Base-by-base conservation (phyloP, 2,113 vertebrate genomes). In the Bos javanicus region DNA sequence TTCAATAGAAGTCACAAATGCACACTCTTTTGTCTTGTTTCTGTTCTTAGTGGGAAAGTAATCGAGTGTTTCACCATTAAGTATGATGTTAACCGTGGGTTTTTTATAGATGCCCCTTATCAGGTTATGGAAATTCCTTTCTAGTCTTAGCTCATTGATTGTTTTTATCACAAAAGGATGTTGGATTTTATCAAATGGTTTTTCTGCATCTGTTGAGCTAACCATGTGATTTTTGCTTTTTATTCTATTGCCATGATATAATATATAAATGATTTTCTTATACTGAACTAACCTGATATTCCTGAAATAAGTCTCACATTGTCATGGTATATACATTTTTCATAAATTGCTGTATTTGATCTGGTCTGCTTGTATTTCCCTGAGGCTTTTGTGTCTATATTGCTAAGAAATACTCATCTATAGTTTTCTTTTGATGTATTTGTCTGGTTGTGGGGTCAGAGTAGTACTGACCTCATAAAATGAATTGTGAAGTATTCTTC, bases 1-100 rank as follows among this genome's bases (percentile, higher is more conserved):
- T 95, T 90, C 71, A 95, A 8, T 71, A 54, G 52, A 81, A 93
- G 59, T 95, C 59, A 87, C 78, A 74, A 95, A 82, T 87, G 26
- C n/a, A 90, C 28, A 46, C 56, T 56, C 71, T 88, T 30, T 94
- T 81, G 48, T 80, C 50, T 95, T 87, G 14, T 84, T 95, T 95
- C 67, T 62, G 0, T 78, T 62, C 36, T 95, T 87, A 67, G 54
- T 90, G 52, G 43, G 33, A 54, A 95, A 85, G 16, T 39, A 52
- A n/a, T 36, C 28, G 19, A 62, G 56, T 62, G 17, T 76, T 95
- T 92, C 11, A 84, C 54, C 25, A 81, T 48, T 87, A 54, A 90
- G 67, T 43, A 15, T 71, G 43, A 33, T 57, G 17, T 93, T 87
- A 56, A 76, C 25, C 50, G 33, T 19, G 8, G 28, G 36, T 64